A percentile compares a stretch with the other conserved stretches of the same genome.
Conservation (phyloP, 1,140 invertebrate species). For the Panulirus ornatus region DNA sequence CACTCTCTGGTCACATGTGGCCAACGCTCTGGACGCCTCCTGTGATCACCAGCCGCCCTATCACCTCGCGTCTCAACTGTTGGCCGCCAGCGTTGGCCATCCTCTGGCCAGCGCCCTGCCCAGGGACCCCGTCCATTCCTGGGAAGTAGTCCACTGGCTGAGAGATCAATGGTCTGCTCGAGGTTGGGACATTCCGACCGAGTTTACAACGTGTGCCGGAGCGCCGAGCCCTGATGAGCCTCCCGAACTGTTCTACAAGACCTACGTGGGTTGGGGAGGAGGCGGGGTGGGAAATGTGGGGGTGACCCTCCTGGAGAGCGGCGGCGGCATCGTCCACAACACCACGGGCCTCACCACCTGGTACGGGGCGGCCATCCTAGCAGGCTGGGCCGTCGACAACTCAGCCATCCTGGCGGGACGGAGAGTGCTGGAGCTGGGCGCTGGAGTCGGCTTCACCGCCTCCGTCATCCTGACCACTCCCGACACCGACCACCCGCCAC, state of each 20-base stretch:
- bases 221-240: background rate
- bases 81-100: constrained; percentile 35
- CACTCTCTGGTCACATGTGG: constrained; percentile 44
- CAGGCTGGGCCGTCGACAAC: constrained; percentile 64
- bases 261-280: constrained; percentile 43
- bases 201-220: background rate
- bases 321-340: constrained; percentile 58
- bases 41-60: constrained; percentile 12
- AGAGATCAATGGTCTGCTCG: constrained; percentile 34
- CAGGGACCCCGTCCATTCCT: constrained; percentile 17
- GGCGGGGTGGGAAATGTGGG: background rate
- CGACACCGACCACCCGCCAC: background rate
- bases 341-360: constrained; percentile 73
- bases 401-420: constrained; percentile 36
- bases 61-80: constrained; percentile 8
- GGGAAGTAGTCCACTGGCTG: constrained; percentile 53
- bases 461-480: constrained; percentile 48
- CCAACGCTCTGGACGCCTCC: constrained; percentile 27
- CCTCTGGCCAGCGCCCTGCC: constrained; percentile 42
- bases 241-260: constrained; percentile 50
- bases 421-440: constrained; percentile 71
- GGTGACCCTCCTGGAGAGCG: constrained; percentile 71
- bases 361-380: constrained; percentile 67
- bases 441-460: constrained; percentile 67
- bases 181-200: constrained; percentile 38